A percentile compares a stretch with the other conserved stretches of the same genome.
Conservation (phyloP, 2,113 vertebrate species). For the Opisthocomus hoazin region DNA sequence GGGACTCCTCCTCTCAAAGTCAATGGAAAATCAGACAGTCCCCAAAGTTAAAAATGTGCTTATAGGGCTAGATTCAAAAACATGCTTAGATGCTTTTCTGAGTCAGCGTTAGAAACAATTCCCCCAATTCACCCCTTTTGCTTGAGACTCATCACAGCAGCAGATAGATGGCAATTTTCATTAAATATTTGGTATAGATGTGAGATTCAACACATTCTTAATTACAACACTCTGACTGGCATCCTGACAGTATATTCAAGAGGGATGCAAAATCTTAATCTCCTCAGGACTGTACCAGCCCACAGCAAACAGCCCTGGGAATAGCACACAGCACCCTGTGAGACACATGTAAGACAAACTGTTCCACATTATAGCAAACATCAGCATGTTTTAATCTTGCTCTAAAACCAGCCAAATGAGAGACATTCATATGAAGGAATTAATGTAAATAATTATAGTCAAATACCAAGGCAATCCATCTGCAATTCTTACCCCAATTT, state of each 20-base stretch:
- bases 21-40: not conserved
- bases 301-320: not conserved
- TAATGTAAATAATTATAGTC: not conserved
- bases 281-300: fast-evolving
- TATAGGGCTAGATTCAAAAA: not conserved
- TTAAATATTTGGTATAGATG: not conserved
- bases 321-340: not conserved
- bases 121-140: not conserved
- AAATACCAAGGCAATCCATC: not conserved
- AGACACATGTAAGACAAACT: not conserved
- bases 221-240: not conserved
- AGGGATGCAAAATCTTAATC: not conserved
- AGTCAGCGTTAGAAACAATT: not conserved
- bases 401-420: not conserved
- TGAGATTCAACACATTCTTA: not conserved
- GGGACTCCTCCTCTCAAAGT: not conserved
- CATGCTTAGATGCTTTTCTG: not conserved
- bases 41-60: not conserved
- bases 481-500: not conserved
- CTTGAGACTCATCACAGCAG: not conserved
- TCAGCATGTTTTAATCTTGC: not conserved
- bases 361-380: not conserved
- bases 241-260: not conserved
- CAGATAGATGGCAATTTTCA: not conserved
- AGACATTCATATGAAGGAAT: not conserved